phyloP scores from a whole-genome alignment of 1,140 invertebrate species.

The Lordiphosa collinella region DNA sequence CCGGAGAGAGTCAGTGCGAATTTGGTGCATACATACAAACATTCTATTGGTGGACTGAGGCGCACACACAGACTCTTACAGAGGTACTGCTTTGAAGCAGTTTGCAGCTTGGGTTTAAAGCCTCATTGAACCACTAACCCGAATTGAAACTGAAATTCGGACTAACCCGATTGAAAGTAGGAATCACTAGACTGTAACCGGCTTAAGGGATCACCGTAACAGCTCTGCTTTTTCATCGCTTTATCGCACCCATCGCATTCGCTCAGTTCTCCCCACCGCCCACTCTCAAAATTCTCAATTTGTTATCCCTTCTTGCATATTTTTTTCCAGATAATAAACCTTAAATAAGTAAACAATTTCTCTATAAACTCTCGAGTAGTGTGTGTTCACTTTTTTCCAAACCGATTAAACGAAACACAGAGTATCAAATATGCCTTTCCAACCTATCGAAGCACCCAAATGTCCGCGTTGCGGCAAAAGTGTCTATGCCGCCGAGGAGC shows the following conservation, averaged over 20 bases:
- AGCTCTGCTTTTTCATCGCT: conserved; percentile 33
- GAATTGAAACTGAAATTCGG: no score
- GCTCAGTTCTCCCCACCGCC: background rate
- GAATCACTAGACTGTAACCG: no score
- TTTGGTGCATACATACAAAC: no score
- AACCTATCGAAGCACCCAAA: conserved; percentile 95
- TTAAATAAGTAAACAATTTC: conserved; percentile 43
- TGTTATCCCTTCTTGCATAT: conserved; percentile 39
- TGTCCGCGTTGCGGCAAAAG: conserved; percentile 99
- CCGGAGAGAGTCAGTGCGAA: no score
- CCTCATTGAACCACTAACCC: no score
- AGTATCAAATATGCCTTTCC: conserved; percentile 92
- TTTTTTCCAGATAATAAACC: conserved; percentile 64
- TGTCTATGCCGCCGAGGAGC: conserved; percentile 99
- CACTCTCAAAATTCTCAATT: conserved; percentile 25
- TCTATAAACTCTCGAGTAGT: conserved; percentile 42
- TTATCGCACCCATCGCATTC: background rate
- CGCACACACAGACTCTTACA: no score
- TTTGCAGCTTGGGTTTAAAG: no score
- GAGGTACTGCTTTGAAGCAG: no score
- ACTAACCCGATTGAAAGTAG: no score
- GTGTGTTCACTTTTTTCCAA: conserved; percentile 35
- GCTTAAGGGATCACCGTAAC: background rate
- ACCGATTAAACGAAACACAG: conserved; percentile 20
- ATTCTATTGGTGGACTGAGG: no score